A percentile compares a stretch with the other conserved stretches of the same genome.
These are phyloP conservation scores for Xenops minutus DNA, from an alignment of 2,797 vertebrate genomes.

Conservation along the genomic window DNA sequence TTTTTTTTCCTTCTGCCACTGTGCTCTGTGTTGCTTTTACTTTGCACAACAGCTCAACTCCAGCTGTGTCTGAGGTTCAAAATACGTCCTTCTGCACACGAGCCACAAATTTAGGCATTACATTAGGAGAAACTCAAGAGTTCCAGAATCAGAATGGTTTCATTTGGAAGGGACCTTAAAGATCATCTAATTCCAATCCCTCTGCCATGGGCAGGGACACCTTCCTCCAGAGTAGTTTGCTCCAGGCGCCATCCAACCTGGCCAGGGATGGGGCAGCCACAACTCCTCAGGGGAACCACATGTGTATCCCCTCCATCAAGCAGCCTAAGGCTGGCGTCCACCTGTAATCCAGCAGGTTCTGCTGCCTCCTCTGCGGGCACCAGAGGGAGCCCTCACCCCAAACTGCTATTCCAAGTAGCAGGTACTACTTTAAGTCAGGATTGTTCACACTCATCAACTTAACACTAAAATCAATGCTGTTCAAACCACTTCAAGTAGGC, in stretches of 20 bases:
- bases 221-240: neutral
- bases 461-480: neutral
- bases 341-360: neutral
- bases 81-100: rapidly evolving
- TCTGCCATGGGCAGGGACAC: neutral
- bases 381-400: neutral
- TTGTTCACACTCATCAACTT: neutral
- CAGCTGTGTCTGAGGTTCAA: neutral
- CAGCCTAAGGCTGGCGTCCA: rapidly evolving
- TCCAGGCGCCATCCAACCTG: neutral
- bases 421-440: rapidly evolving
- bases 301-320: rapidly evolving
- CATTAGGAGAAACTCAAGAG: neutral
- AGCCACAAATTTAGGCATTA: neutral
- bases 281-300: neutral
- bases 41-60: neutral
- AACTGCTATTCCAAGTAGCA: neutral
- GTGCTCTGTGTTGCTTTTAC: neutral
- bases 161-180: neutral
- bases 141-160: rapidly evolving
- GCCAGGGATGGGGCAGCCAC: neutral
- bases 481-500: neutral
- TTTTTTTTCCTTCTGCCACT: neutral
- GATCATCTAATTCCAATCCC: neutral
- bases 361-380: neutral